Evolutionary conservation across 2,888 invertebrate genomes (phyloP), one percentile per base, ranked within the genome.

Genomic region (Tuberolachnus salignus): DNA sequence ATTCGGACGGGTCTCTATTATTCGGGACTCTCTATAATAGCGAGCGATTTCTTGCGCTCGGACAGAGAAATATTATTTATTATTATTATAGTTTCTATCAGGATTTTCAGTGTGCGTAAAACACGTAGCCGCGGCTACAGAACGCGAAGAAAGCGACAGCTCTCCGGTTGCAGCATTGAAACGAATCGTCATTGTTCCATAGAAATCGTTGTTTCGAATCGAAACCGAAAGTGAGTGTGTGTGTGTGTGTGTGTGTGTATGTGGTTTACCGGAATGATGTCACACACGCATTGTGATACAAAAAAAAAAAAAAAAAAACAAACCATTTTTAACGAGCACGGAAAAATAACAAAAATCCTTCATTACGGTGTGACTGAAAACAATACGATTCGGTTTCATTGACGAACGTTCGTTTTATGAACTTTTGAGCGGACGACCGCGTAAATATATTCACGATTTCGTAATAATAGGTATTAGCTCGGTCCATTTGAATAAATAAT

Each of bases 161-260:
- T 46, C 19, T 44, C 51, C 2, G 21, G 4, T 61, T 26, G 55
- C 59, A 34, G 51, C 26, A 2, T 42, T 44, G 66, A 55, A 53
- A 74, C 66, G 67, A 75, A 75, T 75, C 57, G 1, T 11, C 26
- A 55, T 67, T 75, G 78, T 67, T 59, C 49, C 59, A 57, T 69
- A 78, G 78, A 78, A 78, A 59, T 69, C 59, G 59, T 59, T 44
- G 75, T 57, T 67, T 46, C 53, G 75, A 44, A 55, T 66, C 66
- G 66, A 75, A 75, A 78, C 67, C 16, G 78, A 78, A 67, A 78
- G 78, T 51, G 46, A 34, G 55, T 26, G 42, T n/a, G 3, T 3
- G 19, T 1, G 16, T 26, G 42, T n/a, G 3, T 3, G 19, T 1
- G 16, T n/a, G n/a, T n/a, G n/a, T 26, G 42, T n/a, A 1, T 3